These are phyloP conservation scores for Lithophane semibrunnea DNA, from an alignment of 2,888 invertebrate genomes.

Conservation along the genomic window DNA sequence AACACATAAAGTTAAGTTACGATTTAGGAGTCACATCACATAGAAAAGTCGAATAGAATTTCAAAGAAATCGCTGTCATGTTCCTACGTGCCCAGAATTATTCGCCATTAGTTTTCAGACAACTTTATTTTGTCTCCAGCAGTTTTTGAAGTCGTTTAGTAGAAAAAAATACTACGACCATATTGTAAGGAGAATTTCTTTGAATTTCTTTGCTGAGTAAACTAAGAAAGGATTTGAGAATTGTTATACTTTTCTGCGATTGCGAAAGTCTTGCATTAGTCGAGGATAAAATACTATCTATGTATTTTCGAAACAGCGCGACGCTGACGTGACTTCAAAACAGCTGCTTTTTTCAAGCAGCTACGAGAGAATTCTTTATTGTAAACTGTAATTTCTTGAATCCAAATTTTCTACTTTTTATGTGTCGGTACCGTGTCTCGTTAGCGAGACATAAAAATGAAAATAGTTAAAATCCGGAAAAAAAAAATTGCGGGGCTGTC, in stretches of 20 bases:
- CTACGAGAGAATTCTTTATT: neutral
- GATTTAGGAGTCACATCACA: conserved; percentile 56
- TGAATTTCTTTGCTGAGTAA: conserved; percentile 31
- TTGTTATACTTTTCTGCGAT: conserved; percentile 18
- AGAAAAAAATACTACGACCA: conserved; percentile 37
- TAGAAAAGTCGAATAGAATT: conserved; percentile 58
- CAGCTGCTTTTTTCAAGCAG: neutral
- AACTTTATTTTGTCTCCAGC: conserved; percentile 46
- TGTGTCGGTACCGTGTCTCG: no score
- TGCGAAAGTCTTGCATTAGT: neutral
- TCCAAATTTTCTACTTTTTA: neutral
- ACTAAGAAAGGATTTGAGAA: conserved; percentile 22
- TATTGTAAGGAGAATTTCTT: conserved; percentile 32
- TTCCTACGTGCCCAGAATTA: conserved; percentile 61
- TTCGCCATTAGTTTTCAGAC: conserved; percentile 40
- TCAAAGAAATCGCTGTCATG: conserved; percentile 64
- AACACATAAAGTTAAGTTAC: conserved; percentile 17
- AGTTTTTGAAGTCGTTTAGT: conserved; percentile 51
- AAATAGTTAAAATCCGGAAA: no score
- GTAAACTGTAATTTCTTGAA: neutral
- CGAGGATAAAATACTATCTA: conserved; percentile 9
- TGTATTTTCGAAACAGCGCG: conserved; percentile 13
- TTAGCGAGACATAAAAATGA: no score
- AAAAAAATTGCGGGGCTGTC: no score
- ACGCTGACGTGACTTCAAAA: conserved; percentile 17